A percentile compares a stretch with the other conserved stretches of the same genome.
Conservation (phyloP, 2,113 vertebrate species). For the Crotalus viridis region DNA sequence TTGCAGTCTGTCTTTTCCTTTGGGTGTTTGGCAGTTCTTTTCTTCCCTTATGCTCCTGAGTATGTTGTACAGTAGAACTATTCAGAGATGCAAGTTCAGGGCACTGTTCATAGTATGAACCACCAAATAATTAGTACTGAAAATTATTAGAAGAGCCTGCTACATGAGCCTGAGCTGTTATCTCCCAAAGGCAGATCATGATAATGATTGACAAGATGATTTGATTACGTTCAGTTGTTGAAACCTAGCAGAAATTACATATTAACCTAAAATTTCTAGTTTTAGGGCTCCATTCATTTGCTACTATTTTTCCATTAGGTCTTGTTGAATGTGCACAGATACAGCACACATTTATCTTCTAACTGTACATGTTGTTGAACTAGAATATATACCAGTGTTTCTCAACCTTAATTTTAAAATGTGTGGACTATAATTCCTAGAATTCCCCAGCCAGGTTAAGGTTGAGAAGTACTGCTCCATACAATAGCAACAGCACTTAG, state of each 20-base stretch:
- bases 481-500: not conserved
- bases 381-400: not conserved
- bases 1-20: not conserved
- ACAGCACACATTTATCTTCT: not conserved
- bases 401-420: not conserved
- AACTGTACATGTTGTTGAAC: not conserved
- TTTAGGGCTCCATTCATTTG: not conserved
- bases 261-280: too few relatives aligned
- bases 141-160: not conserved
- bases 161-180: not conserved
- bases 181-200: not conserved
- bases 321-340: not conserved
- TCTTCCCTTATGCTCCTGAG: not conserved
- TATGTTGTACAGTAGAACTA: not conserved
- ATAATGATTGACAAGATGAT: not conserved
- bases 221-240: not conserved
- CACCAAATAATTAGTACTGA: not conserved
- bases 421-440: not conserved
- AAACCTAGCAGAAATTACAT: not conserved
- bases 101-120: not conserved
- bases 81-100: not conserved
- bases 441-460: not conserved
- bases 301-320: not conserved
- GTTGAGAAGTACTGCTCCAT: not conserved
- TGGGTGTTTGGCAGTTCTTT: not conserved